A percentile compares a stretch with the other conserved stretches of the same genome.
phyloP scores from a whole-genome alignment of 2,797 vertebrate genomes.

The Sebastiscus tertius region DNA sequence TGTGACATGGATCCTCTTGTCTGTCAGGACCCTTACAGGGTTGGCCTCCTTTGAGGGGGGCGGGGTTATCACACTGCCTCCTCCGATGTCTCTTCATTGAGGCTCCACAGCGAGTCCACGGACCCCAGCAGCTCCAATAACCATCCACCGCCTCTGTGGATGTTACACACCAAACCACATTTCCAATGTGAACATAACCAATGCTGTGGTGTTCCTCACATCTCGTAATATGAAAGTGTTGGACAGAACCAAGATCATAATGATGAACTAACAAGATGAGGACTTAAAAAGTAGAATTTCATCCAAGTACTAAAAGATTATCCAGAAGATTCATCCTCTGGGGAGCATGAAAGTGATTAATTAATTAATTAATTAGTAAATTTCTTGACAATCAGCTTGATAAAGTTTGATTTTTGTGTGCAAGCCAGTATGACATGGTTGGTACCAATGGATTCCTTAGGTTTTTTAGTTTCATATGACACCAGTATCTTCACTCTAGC shows the following conservation, averaged over 20 bases:
- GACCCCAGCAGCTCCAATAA: slow-evolving; percentile 92
- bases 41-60: slow-evolving; percentile 81
- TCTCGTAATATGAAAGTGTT: background rate
- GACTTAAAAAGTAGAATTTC: background rate
- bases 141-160: slow-evolving; percentile 87
- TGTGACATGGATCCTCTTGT: slow-evolving; percentile 85
- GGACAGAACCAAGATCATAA: background rate
- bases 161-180: background rate
- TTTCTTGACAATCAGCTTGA: too few species aligned
- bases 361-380: too few species aligned
- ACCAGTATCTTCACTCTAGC: too few species aligned
- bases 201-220: background rate
- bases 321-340: too few species aligned
- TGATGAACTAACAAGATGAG: background rate
- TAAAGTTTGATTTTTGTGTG: too few species aligned
- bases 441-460: too few species aligned
- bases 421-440: too few species aligned
- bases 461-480: too few species aligned
- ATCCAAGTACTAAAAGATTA: background rate
- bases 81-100: slow-evolving; percentile 83
- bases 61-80: slow-evolving; percentile 88
- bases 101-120: slow-evolving; percentile 86
- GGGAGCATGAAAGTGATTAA: too few species aligned
- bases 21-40: slow-evolving; percentile 76
- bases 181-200: background rate